These are phyloP conservation scores for Spermophilus dauricus DNA, from an alignment of 2,113 vertebrate species.

Conservation along the genomic window DNA sequence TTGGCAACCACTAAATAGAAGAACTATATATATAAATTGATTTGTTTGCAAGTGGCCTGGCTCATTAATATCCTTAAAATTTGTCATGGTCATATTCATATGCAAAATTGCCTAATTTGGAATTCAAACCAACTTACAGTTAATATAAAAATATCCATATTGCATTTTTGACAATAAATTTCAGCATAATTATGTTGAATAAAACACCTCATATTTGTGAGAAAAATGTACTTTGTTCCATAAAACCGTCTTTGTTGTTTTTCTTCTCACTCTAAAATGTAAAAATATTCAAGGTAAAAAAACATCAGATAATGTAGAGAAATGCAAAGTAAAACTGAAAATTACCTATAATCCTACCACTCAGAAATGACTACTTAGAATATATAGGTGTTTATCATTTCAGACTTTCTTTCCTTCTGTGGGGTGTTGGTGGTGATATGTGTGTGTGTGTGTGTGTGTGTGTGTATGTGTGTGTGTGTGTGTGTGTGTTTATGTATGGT, in stretches of 20 bases:
- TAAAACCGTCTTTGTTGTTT: constrained; percentile 2
- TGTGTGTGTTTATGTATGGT: not conserved
- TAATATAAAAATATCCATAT: constrained; percentile 47
- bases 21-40: constrained; percentile 9
- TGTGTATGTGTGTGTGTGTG: not conserved
- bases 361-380: not conserved
- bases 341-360: not conserved
- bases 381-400: not conserved
- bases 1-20: constrained; percentile 34
- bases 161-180: constrained; percentile 27
- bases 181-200: constrained; percentile 26
- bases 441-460: not conserved
- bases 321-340: constrained; percentile 42
- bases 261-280: constrained; percentile 24
- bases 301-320: constrained; percentile 26
- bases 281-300: constrained; percentile 40
- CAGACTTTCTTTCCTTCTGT: not conserved
- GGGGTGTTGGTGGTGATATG: not conserved
- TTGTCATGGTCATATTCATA: not conserved
- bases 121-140: constrained; percentile 11
- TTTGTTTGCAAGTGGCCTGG: constrained; percentile 12
- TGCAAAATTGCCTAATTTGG: not conserved
- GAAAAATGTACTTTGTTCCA: constrained; percentile 46
- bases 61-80: constrained; percentile 44
- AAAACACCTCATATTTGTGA: constrained; percentile 21